A percentile compares a stretch with the other conserved stretches of the same genome.
Conservation (phyloP, 1,140 invertebrate genomes). For the Gryon sp. region DNA sequence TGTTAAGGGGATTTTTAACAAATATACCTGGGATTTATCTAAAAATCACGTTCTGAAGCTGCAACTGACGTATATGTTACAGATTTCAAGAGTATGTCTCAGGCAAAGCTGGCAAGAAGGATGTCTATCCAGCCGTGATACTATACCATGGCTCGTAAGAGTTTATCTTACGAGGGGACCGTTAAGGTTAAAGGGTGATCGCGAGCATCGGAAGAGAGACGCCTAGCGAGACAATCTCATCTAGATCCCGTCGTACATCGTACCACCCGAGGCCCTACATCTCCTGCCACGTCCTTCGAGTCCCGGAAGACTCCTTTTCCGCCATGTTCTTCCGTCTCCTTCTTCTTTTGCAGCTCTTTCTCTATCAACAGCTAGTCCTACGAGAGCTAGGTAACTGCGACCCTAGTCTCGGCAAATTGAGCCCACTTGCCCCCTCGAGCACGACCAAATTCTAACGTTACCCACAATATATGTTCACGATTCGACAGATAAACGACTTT, state of each 20-base stretch:
- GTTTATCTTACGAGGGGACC: constrained; percentile 75
- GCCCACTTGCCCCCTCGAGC: constrained; percentile 72
- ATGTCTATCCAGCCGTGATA: constrained; percentile 44
- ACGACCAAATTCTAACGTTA: constrained; percentile 66
- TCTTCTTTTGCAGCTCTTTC: constrained; percentile 21
- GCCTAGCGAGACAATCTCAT: constrained; percentile 78
- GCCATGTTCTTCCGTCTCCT: constrained; percentile 38
- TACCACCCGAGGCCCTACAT: constrained; percentile 77
- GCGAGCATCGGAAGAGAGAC: constrained; percentile 66
- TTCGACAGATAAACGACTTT: constrained; percentile 73
- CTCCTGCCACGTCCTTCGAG: constrained; percentile 68
- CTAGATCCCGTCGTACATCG: constrained; percentile 79
- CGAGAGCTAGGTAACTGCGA: constrained; percentile 68
- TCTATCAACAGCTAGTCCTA: constrained; percentile 54
- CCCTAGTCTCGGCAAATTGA: constrained; percentile 77
- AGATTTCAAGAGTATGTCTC: constrained; percentile 41
- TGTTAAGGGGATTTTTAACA: no score
- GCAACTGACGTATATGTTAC: constrained; percentile 52
- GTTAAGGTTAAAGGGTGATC: constrained; percentile 76
- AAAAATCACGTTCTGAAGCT: constrained; percentile 35
- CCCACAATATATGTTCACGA: constrained; percentile 72
- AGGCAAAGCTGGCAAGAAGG: constrained; percentile 53
- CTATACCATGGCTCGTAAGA: constrained; percentile 68
- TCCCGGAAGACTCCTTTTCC: constrained; percentile 59
- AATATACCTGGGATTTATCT: constrained; percentile 27